These are phyloP conservation scores for Neodiprion pinetum DNA, from an alignment of 1,140 invertebrate genomes.

Conservation along the genomic window DNA sequence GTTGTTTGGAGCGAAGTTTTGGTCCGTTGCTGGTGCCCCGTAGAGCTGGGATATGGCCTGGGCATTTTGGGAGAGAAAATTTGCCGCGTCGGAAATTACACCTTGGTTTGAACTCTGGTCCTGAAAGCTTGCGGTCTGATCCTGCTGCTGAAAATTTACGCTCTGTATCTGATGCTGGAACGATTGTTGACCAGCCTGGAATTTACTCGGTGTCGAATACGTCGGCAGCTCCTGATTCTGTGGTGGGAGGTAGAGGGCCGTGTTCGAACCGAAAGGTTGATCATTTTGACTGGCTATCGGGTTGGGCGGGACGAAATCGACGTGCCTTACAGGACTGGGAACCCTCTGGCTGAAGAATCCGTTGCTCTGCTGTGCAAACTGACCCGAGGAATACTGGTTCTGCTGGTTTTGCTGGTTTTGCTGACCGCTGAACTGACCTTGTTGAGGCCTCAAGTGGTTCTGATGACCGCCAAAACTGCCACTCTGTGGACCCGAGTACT, in stretches of 20 bases:
- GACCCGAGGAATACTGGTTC: neutral
- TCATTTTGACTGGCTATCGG: slow-evolving; percentile 56
- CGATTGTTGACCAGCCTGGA: slow-evolving; percentile 24
- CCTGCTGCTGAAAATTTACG: slow-evolving; percentile 23
- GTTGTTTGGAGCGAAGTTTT: slow-evolving; percentile 48
- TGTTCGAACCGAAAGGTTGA: slow-evolving; percentile 48
- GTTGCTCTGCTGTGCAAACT: neutral
- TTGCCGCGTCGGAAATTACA: slow-evolving; percentile 51
- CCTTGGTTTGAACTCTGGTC: slow-evolving; percentile 30
- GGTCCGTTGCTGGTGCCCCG: slow-evolving; percentile 41
- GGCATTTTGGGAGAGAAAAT: slow-evolving; percentile 53
- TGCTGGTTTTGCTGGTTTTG: neutral
- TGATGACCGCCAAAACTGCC: neutral
- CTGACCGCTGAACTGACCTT: neutral
- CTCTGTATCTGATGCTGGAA: slow-evolving; percentile 9
- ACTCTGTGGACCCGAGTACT: neutral
- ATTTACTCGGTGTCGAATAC: slow-evolving; percentile 29
- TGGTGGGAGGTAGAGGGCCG: slow-evolving; percentile 56
- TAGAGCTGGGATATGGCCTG: slow-evolving; percentile 55
- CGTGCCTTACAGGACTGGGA: slow-evolving; percentile 41
- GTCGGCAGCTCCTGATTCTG: slow-evolving; percentile 52
- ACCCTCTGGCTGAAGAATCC: slow-evolving; percentile 32
- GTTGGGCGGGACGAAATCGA: slow-evolving; percentile 42
- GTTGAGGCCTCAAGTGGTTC: slow-evolving; percentile 15
- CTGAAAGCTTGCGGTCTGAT: slow-evolving; percentile 29